Conservation (phyloP, 2,797 vertebrate genomes). For the Serranus cabrilla region DNA sequence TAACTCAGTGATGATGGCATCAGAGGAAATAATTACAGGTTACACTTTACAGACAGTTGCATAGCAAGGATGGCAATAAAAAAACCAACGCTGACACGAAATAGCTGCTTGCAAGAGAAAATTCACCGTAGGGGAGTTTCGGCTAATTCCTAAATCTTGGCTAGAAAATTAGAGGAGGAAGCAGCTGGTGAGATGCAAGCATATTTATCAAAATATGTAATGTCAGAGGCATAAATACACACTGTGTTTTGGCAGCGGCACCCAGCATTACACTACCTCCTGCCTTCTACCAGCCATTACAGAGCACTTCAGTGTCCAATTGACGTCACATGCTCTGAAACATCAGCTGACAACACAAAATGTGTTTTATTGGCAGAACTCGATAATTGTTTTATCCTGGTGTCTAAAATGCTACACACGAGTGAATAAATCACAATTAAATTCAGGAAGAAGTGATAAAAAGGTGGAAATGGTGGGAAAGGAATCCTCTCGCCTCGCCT, state of each 20-base stretch:
- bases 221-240: conserved; percentile 59
- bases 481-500: conserved; percentile 19
- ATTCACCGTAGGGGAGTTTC: conserved; percentile 11
- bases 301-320: conserved; percentile 9
- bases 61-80: conserved; percentile 46
- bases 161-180: conserved; percentile 56
- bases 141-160: conserved; percentile 46
- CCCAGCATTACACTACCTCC: conserved; percentile 32
- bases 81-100: conserved; percentile 37
- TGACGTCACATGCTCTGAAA: conserved; percentile 37
- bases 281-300: conserved; percentile 24
- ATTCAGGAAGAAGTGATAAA: conserved; percentile 14
- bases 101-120: conserved; percentile 27
- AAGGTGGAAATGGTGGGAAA: conserved; percentile 29
- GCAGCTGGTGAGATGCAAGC: conserved; percentile 66
- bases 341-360: conserved; percentile 26
- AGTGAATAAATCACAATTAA: conserved; percentile 12
- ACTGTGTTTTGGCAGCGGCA: conserved; percentile 37
- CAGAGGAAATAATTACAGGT: conserved; percentile 54
- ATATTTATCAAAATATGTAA: conserved; percentile 67
- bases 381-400: conserved; percentile 22
- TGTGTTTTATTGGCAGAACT: conserved; percentile 18
- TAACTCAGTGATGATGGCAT: conserved; percentile 48
- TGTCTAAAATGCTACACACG: neutral
- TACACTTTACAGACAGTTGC: conserved; percentile 41